These are phyloP conservation scores for Prosopocoilus inquinatus DNA, from an alignment of 2,888 invertebrate genomes.

Conservation along the genomic window DNA sequence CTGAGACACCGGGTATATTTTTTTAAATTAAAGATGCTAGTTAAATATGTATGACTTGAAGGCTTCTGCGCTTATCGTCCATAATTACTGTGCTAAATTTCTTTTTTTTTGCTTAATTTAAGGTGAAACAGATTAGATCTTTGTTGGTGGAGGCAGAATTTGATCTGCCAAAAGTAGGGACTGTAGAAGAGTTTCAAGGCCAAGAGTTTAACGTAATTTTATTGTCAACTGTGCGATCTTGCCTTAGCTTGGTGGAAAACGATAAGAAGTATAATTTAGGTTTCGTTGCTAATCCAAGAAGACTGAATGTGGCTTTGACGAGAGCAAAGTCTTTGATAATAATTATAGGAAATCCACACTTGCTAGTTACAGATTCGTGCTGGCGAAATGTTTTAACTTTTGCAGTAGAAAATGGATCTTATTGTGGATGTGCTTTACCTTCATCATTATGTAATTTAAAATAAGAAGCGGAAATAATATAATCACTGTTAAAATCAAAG, in stretches of 20 bases:
- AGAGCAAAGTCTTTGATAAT: conserved; percentile 77
- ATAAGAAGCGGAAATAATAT: background rate
- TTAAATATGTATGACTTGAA: background rate
- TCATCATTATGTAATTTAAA: background rate
- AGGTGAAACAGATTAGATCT: conserved; percentile 64
- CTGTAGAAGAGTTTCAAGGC: conserved; percentile 85
- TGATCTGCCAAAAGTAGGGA: conserved; percentile 68
- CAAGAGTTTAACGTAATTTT: conserved; percentile 74
- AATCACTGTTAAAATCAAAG: too few relatives aligned
- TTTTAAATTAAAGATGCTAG: background rate
- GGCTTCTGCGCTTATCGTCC: too few relatives aligned
- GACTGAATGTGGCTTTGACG: conserved; percentile 88
- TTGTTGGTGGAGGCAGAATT: conserved; percentile 55
- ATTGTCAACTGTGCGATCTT: conserved; percentile 67
- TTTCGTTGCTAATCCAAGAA: conserved; percentile 71
- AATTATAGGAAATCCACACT: conserved; percentile 79
- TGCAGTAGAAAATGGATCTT: conserved; percentile 63
- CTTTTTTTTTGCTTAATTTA: too few relatives aligned
- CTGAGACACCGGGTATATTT: too few relatives aligned
- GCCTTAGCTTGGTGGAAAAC: conserved; percentile 43
- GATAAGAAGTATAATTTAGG: conserved; percentile 63
- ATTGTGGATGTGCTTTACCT: conserved; percentile 66
- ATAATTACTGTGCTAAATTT: conserved; percentile 22
- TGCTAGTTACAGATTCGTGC: conserved; percentile 62
- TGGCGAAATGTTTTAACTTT: conserved; percentile 68